phyloP scores from a whole-genome alignment of 2,888 invertebrate species.

The Orchesella flavescens region DNA sequence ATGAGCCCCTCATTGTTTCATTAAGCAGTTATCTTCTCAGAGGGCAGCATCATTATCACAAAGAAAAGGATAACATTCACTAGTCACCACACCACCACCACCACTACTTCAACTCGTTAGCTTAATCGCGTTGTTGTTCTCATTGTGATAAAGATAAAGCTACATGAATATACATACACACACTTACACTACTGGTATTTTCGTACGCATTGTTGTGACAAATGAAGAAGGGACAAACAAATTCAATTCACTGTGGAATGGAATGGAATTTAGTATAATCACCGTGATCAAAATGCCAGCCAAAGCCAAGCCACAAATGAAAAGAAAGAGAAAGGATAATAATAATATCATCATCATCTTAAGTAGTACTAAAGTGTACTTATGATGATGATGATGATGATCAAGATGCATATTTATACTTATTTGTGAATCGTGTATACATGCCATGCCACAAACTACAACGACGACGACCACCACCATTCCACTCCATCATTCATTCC shows the following conservation, averaged over 20 bases:
- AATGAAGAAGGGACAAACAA: constrained; percentile 44
- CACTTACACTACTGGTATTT: constrained; percentile 33
- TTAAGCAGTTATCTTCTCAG: constrained; percentile 14
- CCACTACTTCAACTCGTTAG: background rate
- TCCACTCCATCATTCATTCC: constrained; percentile 5
- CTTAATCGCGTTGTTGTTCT: constrained; percentile 19
- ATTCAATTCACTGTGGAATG: background rate
- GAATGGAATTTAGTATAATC: background rate
- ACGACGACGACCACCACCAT: background rate
- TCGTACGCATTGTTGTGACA: constrained; percentile 32
- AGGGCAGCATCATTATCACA: constrained; percentile 20
- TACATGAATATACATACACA: too few relatives aligned
- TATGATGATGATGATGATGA: background rate
- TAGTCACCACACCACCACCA: background rate
- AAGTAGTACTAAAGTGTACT: too few relatives aligned
- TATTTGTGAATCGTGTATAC: background rate
- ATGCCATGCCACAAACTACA: background rate
- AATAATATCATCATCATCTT: background rate
- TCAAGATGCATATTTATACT: too few relatives aligned
- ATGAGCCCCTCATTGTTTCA: constrained; percentile 10
- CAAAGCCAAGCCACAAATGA: background rate
- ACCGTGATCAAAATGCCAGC: background rate
- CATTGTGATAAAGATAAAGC: background rate
- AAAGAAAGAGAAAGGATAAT: constrained; percentile 44
- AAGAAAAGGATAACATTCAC: background rate